Conservation (phyloP, 2,888 invertebrate species). For the Lycocerus yunnanus region DNA sequence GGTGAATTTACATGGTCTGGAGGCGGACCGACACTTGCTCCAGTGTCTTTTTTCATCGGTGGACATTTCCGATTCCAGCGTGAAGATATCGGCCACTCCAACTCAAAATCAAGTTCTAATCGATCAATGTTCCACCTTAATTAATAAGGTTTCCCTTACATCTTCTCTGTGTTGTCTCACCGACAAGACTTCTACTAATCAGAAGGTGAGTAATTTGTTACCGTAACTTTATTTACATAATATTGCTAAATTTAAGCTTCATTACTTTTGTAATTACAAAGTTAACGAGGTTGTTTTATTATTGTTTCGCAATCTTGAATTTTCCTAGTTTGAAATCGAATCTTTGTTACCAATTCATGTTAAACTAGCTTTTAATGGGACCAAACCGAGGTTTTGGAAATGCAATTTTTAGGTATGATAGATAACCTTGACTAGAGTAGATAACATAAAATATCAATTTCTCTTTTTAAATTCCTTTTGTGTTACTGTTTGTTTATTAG, state of each 20-base stretch:
- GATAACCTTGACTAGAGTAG: too few relatives aligned
- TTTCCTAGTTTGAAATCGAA: too few relatives aligned
- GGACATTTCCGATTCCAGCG: constrained; percentile 73
- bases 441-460: too few relatives aligned
- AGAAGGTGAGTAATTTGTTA: constrained; percentile 63
- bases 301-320: too few relatives aligned
- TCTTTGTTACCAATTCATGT: too few relatives aligned
- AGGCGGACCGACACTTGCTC: constrained; percentile 96
- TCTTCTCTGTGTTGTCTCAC: constrained; percentile 88
- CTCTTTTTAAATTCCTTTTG: too few relatives aligned
- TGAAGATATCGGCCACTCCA: constrained; percentile 62
- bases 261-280: not conserved
- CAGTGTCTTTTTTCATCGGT: constrained; percentile 91
- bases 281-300: too few relatives aligned
- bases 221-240: not conserved
- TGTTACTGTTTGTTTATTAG: too few relatives aligned
- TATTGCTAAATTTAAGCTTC: not conserved
- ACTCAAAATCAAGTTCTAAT: constrained; percentile 76
- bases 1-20: constrained; percentile 89
- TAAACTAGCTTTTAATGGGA: too few relatives aligned
- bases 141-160: constrained; percentile 85
- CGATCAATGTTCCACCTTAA: constrained; percentile 76
- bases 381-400: too few relatives aligned
- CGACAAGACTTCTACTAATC: constrained; percentile 77
- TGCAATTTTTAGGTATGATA: too few relatives aligned